Evolutionary conservation across 2,113 vertebrate genomes (phyloP).

Genomic region (Mustela lutreola): DNA sequence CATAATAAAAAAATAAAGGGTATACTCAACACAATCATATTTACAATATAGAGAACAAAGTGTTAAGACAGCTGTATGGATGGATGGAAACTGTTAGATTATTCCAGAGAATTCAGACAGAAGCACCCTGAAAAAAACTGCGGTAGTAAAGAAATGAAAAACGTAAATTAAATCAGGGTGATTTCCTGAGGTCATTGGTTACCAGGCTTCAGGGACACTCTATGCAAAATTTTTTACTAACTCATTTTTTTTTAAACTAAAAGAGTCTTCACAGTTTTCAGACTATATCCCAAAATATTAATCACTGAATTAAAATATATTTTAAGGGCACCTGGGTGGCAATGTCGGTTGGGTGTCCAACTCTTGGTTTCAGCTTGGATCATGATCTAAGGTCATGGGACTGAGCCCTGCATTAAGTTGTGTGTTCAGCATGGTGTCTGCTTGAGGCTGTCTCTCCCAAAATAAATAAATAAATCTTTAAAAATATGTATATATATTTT

Average conservation of each 20-base stretch:
- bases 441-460: too few species aligned
- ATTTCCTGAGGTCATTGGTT: background rate
- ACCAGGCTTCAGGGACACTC: background rate
- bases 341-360: too few species aligned
- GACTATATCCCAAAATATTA: slow-evolving; percentile 21
- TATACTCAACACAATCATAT: slow-evolving; percentile 12
- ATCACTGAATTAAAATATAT: background rate
- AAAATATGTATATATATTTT: background rate
- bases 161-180: background rate
- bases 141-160: background rate
- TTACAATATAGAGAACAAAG: slow-evolving; percentile 23
- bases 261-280: background rate
- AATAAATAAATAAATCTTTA: background rate
- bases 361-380: too few species aligned
- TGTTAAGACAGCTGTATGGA: background rate
- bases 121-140: background rate
- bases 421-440: too few species aligned
- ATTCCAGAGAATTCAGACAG: background rate
- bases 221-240: background rate
- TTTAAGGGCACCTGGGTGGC: background rate
- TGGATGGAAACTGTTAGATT: background rate
- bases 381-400: too few species aligned
- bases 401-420: too few species aligned
- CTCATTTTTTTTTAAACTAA: background rate
- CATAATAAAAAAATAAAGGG: slow-evolving; percentile 28